Conservation (phyloP, 2,888 invertebrate genomes). For the Antheraea assamensis region DNA sequence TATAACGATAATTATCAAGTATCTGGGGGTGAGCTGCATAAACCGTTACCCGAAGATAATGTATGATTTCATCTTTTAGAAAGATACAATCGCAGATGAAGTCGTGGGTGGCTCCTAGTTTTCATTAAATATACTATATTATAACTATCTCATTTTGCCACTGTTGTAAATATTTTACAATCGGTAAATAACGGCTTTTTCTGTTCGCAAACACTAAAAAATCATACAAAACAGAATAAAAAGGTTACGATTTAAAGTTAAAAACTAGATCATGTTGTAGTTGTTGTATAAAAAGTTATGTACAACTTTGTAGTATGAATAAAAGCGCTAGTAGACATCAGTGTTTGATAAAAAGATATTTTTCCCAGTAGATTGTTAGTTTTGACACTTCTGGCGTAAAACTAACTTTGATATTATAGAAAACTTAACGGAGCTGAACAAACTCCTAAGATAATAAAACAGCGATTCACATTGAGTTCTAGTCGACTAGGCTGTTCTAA, state of each 20-base stretch:
- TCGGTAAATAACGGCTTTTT: too few species aligned
- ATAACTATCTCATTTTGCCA: too few species aligned
- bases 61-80: too few species aligned
- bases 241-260: neutral
- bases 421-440: conserved; percentile 22
- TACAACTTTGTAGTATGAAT: neutral
- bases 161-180: too few species aligned
- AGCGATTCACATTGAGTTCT: conserved; percentile 31
- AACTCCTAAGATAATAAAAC: conserved; percentile 33
- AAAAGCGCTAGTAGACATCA: neutral
- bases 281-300: neutral
- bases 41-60: too few species aligned
- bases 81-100: too few species aligned
- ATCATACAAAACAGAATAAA: neutral
- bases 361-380: neutral
- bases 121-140: too few species aligned
- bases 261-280: neutral
- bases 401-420: neutral
- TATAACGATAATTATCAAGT: too few species aligned
- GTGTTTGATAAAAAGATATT: neutral
- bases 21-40: too few species aligned
- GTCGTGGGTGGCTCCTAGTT: too few species aligned
- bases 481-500: conserved; percentile 29
- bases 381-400: neutral
- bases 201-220: too few species aligned